Conservation (phyloP, 2,113 vertebrate species). For the Probosciger aterrimus region DNA sequence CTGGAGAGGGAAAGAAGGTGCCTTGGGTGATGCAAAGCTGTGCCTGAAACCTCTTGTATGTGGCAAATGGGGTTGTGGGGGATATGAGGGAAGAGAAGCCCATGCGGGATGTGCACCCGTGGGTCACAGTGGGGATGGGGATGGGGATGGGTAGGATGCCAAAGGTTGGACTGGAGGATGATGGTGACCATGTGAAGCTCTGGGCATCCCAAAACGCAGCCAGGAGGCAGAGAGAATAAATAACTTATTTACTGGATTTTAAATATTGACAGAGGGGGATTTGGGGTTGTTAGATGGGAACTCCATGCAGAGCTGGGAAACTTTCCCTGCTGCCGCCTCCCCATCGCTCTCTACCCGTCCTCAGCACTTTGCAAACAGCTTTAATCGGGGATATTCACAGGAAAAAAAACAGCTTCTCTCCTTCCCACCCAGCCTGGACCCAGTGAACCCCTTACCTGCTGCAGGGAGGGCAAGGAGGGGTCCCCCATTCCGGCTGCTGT, state of each 20-base stretch:
- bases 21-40: neutral
- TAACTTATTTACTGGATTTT: neutral
- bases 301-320: neutral
- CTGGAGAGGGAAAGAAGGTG: neutral
- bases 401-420: too few species aligned
- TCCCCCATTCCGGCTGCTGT: too few species aligned
- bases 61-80: neutral
- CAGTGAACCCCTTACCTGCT: neutral
- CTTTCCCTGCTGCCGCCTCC: neutral
- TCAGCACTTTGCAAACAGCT: neutral
- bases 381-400: neutral
- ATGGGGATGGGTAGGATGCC: neutral
- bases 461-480: neutral
- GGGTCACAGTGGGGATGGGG: neutral
- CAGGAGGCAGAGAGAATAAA: neutral
- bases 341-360: rapidly evolving
- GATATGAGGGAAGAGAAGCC: neutral
- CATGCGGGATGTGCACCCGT: rapidly evolving
- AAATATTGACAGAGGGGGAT: rapidly evolving
- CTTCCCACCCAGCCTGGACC: neutral
- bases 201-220: rapidly evolving
- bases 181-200: rapidly evolving
- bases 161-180: neutral
- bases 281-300: neutral
- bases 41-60: neutral